A percentile compares a stretch with the other conserved stretches of the same genome.
These are phyloP conservation scores for Odontocolon sp. DNA, from an alignment of 2,888 invertebrate species.

Conservation along the genomic window DNA sequence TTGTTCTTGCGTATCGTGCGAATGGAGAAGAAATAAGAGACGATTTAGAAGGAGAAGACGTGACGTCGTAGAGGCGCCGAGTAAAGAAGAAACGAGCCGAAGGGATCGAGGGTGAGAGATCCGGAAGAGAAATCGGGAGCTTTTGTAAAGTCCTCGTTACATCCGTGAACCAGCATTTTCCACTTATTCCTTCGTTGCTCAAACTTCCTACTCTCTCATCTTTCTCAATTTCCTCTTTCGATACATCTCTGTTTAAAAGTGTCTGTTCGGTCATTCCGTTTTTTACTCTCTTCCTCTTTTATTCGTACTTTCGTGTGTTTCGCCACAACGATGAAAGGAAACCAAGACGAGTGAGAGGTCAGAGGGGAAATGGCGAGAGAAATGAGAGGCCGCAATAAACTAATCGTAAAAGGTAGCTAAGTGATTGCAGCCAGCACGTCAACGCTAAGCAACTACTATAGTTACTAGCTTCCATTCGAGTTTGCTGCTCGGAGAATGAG, in stretches of 20 bases:
- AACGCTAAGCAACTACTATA: constrained; percentile 43
- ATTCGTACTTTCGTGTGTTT: constrained; percentile 1
- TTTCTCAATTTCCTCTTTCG: constrained; percentile 2
- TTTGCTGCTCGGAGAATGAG: not conserved
- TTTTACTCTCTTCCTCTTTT: constrained; percentile 3
- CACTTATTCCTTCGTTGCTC: constrained; percentile 44
- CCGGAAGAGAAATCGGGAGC: constrained; percentile 33
- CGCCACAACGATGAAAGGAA: not conserved
- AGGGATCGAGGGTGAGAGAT: not conserved
- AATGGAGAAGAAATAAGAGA: constrained; percentile 8
- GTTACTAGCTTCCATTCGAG: constrained; percentile 31
- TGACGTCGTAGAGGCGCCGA: not conserved
- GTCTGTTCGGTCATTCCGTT: not conserved
- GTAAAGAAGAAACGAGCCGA: constrained; percentile 5
- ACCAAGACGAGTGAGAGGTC: not conserved
- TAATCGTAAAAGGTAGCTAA: constrained; percentile 74
- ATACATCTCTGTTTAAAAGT: not conserved
- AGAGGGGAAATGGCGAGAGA: not conserved
- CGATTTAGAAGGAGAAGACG: not conserved
- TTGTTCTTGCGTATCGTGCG: constrained; percentile 45
- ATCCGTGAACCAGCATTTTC: constrained; percentile 54
- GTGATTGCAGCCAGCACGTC: constrained; percentile 68
- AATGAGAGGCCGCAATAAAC: constrained; percentile 67
- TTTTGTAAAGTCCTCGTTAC: constrained; percentile 59
- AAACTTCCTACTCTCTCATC: constrained; percentile 45